Evolutionary conservation across 2,113 vertebrate genomes (phyloP), one percentile per base, ranked within the genome.

Genomic region (Sphaerodactylus townsendi): DNA sequence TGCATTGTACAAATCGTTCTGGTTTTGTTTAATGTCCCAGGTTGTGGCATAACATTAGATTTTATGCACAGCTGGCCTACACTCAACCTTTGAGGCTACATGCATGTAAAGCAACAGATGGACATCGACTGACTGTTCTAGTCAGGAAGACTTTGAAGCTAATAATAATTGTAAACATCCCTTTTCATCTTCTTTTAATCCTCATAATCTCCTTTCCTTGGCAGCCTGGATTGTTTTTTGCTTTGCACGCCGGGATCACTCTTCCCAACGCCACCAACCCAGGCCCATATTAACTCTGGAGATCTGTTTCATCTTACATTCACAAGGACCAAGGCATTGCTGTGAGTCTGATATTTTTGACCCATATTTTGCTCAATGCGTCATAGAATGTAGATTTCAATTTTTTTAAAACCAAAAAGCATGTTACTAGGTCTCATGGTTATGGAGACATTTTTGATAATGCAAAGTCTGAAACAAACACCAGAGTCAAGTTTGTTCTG

Each of bases 111-210:
- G 2, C 33, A 86, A 0, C 91, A 89, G 92, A 76, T 82, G 90
- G 89, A 79, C 73, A 73, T n/a, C 0, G 70, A 78, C 86, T 4
- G 0, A 44, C 74, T 85, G 88, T n/a, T 85, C 81, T 23, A 83
- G 10, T 10, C 2, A 86, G 84, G 84, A 71, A 73, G 91, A 89
- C 87, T 86, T 79, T 0, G 79, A 77, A 87, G 93, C 88, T 92
- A 85, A 92, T 92, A 90, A 91, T 88, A 84, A 91, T 83, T 81
- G 82, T 85, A 86, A 92, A 87, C 92, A 86, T 85, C 83, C 79
- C 88, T 17, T 73, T 48, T 82, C 76, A 10, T 46, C 79, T 76
- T 73, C n/a, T 62, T 86, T 72, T 90, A 90, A 92, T 85, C 90
- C 87, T 44, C 10, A 2, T 87, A 86, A 94, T 93, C 92, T 87